Conservation (phyloP, 64 coral and sea anemone genomes). For the Anthopleura sola region DNA sequence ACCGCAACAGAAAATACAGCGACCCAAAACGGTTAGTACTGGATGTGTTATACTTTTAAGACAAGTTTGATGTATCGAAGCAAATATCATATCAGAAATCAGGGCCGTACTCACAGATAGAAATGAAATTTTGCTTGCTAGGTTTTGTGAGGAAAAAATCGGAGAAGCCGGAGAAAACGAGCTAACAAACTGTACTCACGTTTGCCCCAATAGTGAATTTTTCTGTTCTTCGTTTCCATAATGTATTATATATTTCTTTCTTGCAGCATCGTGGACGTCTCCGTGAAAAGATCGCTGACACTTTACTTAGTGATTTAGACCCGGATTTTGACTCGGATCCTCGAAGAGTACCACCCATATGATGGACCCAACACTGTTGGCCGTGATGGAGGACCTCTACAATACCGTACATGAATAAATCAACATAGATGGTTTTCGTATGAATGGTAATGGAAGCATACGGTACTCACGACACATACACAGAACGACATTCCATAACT, state of each 20-base stretch:
- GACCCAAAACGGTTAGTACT: slow-evolving; percentile 52
- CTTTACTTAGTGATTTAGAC: slow-evolving; percentile 44
- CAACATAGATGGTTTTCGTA: too few relatives aligned
- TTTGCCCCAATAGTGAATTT: not conserved
- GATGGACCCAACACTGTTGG: not conserved
- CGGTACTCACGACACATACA: too few relatives aligned
- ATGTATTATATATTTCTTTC: not conserved
- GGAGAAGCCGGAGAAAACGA: too few relatives aligned
- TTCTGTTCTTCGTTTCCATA: not conserved
- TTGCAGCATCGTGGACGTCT: slow-evolving; percentile 47
- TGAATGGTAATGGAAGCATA: too few relatives aligned
- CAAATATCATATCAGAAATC: too few relatives aligned
- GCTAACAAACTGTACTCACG: too few relatives aligned
- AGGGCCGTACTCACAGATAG: too few relatives aligned
- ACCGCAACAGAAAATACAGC: slow-evolving; percentile 52
- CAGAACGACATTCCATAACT: too few relatives aligned
- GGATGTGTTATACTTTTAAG: not conserved
- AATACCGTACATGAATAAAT: not conserved
- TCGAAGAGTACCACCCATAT: slow-evolving; percentile 20
- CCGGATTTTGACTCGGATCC: slow-evolving; percentile 3
- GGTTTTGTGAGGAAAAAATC: too few relatives aligned
- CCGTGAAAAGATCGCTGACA: slow-evolving; percentile 48
- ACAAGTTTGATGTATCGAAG: too few relatives aligned
- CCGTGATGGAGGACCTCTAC: not conserved
- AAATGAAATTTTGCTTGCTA: too few relatives aligned